Evolutionary conservation across 2,113 vertebrate species (phyloP), one percentile per base, ranked within the genome.

Genomic region (Phodopus roborovskii): DNA sequence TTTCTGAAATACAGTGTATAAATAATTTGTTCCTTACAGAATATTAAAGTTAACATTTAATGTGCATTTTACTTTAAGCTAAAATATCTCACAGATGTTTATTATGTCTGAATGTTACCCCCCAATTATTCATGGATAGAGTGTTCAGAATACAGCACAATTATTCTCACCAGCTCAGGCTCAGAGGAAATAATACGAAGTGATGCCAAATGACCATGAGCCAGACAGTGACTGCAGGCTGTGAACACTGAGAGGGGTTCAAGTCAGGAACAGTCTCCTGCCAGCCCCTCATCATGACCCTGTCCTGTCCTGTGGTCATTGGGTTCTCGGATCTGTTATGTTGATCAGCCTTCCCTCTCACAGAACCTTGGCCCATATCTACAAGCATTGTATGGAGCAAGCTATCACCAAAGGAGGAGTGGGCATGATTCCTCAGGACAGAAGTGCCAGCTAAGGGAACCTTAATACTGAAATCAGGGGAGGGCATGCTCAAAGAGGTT

Each of bases 41-140:
- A 70, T 28, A 60, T 50, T 26, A 86, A 77, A 9, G n/a, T 75
- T 30, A 74, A 81, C 83, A 60, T 78, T 91, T 36, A 92, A 16
- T 24, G n/a, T 0, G 0, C 28, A 77, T 39, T 53, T 36, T 88
- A 2, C 85, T 70, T 1, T 0, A 82, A 96, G 93, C 73, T 5
- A 88, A 97, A 91, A 81, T 28, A 83, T 89, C 94, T 70, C n/a
- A 50, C 68, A 83, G 45, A n/a, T 73, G 19, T 79, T 73, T 45
- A 26, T 90, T 92, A 17, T 39, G 13, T 20, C 62, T 79, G 33
- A 96, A 94, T 96, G 45, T 45, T 0, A 48, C 22, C 39, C 79
- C 79, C 15, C 91, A n/a, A 58, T 90, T 95, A 94, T 77, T 15
- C 36, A 58, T 1, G 50, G 94, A 96, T 94, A 96, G 88, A 58